Conservation (phyloP, 2,888 invertebrate species). For the Aromia moschata region DNA sequence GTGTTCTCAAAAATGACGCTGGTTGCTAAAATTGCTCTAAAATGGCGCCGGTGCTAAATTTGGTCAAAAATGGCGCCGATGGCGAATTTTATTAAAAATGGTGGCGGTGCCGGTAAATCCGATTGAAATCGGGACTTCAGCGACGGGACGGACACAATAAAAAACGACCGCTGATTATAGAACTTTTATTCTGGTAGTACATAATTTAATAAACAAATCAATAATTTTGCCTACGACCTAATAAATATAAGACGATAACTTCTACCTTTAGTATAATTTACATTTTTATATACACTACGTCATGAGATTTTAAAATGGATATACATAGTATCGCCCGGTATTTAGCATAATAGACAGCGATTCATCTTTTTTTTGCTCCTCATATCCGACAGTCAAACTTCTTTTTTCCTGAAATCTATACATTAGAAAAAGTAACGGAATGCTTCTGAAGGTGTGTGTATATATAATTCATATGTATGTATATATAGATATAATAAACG, state of each 20-base stretch:
- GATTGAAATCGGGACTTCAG: too few species aligned
- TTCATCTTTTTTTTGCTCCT: too few species aligned
- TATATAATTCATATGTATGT: constrained; percentile 19
- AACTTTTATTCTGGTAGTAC: constrained; percentile 52
- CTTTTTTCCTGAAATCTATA: constrained; percentile 27
- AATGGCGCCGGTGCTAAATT: too few species aligned
- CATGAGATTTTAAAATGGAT: constrained; percentile 47
- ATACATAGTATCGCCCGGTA: constrained; percentile 49
- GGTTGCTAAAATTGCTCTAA: too few species aligned
- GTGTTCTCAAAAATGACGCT: too few species aligned
- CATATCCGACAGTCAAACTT: constrained; percentile 21
- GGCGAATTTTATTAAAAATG: too few species aligned
- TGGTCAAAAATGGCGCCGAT: too few species aligned
- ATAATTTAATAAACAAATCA: constrained; percentile 55
- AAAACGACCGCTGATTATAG: constrained; percentile 32
- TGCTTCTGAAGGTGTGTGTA: constrained; percentile 19
- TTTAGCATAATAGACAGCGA: constrained; percentile 36
- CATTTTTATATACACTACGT: constrained; percentile 54
- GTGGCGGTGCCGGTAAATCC: too few species aligned
- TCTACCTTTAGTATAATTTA: constrained; percentile 51
- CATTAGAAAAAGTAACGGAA: constrained; percentile 23
- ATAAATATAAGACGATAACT: constrained; percentile 47
- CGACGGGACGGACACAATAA: neutral
- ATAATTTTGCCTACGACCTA: constrained; percentile 49
- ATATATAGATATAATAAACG: constrained; percentile 37